Percentiles rank a stretch among this genome's conserved stretches.
Conservation (phyloP, 2,113 vertebrate species). For the Tetrao urogallus region DNA sequence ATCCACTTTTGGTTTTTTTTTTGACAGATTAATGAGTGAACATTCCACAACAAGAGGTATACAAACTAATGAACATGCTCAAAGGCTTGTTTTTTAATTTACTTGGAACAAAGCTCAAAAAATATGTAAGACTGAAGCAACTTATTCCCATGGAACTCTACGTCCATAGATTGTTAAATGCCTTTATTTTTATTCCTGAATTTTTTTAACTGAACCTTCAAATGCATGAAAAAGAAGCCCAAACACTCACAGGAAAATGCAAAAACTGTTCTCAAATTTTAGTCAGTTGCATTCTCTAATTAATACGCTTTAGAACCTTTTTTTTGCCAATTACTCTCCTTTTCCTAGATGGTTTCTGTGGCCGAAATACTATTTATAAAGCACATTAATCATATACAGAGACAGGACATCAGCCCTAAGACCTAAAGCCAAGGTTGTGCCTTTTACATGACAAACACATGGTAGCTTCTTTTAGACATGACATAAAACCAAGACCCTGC, state of each 20-base stretch:
- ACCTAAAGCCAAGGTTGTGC: neutral
- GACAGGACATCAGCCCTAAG: neutral
- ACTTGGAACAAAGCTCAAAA: neutral
- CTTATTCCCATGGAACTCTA: neutral
- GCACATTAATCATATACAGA: neutral
- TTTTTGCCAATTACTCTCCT: neutral
- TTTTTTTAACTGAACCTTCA: neutral
- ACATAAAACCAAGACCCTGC: conserved; percentile 9
- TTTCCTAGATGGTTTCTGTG: neutral
- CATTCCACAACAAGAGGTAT: neutral
- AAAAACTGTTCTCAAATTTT: neutral
- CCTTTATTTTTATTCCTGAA: neutral
- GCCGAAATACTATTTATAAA: neutral
- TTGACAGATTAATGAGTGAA: neutral
- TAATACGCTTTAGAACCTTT: neutral
- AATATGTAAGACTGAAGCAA: neutral
- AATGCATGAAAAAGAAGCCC: neutral
- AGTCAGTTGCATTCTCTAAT: neutral
- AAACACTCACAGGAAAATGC: neutral
- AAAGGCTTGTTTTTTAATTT: neutral
- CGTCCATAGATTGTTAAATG: neutral
- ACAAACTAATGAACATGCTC: neutral
- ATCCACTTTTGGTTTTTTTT: conserved; percentile 25
- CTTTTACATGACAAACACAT: neutral
- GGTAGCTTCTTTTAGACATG: neutral